Evolutionary conservation across 2,888 invertebrate species (phyloP).

Genomic region (Podotricha telesiphe): DNA sequence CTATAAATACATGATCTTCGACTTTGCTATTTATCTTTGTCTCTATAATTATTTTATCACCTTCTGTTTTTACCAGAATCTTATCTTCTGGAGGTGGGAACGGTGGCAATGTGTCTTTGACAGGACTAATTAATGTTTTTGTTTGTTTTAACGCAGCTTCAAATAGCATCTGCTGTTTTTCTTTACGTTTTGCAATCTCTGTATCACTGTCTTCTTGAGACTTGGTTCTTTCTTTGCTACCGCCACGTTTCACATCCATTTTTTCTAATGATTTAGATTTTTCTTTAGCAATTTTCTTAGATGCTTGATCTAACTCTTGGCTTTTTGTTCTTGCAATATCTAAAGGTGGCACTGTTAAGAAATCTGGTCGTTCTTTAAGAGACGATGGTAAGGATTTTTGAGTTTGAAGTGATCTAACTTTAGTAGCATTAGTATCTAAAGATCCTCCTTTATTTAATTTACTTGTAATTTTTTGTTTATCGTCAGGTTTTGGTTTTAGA

Average conservation of each 20-base stretch:
- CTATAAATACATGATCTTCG: conserved; percentile 89
- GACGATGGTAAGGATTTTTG: conserved; percentile 83
- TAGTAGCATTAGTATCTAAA: conserved; percentile 76
- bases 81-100: conserved; percentile 90
- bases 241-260: conserved; percentile 82
- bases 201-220: conserved; percentile 89
- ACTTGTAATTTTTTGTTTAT: conserved; percentile 67
- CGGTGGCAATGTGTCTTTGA: conserved; percentile 87
- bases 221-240: conserved; percentile 87
- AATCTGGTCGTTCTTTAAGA: conserved; percentile 78
- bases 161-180: conserved; percentile 89
- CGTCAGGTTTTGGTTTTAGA: conserved; percentile 74
- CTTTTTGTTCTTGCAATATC: conserved; percentile 85
- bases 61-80: conserved; percentile 88
- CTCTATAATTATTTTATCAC: conserved; percentile 87
- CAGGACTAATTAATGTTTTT: conserved; percentile 88
- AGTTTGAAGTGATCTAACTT: conserved; percentile 75
- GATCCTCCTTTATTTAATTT: conserved; percentile 80
- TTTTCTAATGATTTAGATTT: conserved; percentile 88
- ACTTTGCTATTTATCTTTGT: conserved; percentile 89
- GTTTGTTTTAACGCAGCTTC: conserved; percentile 90
- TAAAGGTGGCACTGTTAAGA: conserved; percentile 79
- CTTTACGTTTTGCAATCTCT: conserved; percentile 88
- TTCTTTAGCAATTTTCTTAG: conserved; percentile 84
- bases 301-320: conserved; percentile 83